phyloP scores from a whole-genome alignment of 1,140 invertebrate species.

The Philopotamus ludificatus region DNA sequence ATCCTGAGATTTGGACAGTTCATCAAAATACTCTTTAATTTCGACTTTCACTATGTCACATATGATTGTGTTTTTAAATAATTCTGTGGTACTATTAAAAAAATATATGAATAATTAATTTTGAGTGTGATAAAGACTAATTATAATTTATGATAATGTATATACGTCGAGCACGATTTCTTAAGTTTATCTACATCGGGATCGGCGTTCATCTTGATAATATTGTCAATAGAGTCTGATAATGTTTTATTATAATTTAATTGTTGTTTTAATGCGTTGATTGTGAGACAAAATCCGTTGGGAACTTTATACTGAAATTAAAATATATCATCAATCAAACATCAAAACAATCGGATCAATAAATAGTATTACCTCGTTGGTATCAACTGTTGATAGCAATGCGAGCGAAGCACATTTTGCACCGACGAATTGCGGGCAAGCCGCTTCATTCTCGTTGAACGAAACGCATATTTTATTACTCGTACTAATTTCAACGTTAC shows the following conservation, averaged over 20 bases:
- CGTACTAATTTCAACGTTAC: slow-evolving; percentile 14
- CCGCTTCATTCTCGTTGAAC: slow-evolving; percentile 52
- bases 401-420: slow-evolving; percentile 73
- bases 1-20: slow-evolving; percentile 10
- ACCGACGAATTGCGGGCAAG: slow-evolving; percentile 59
- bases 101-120: too few species aligned
- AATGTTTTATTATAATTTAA: slow-evolving; percentile 50
- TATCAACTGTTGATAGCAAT: slow-evolving; percentile 55
- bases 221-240: slow-evolving; percentile 45
- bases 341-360: too few species aligned
- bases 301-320: slow-evolving; percentile 54
- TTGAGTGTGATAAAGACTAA: neutral
- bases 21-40: slow-evolving; percentile 44
- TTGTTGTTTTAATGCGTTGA: slow-evolving; percentile 57
- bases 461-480: slow-evolving; percentile 45
- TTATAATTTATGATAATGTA: neutral
- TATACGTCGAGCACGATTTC: slow-evolving; percentile 46
- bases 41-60: slow-evolving; percentile 44
- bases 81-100: slow-evolving; percentile 43
- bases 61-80: slow-evolving; percentile 46
- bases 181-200: slow-evolving; percentile 48
- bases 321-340: too few species aligned
- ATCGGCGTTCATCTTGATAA: slow-evolving; percentile 47
- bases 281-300: slow-evolving; percentile 62
- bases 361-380: slow-evolving; percentile 47